Conservation (phyloP, 2,797 vertebrate genomes). For the Megalops cyprinoides region DNA sequence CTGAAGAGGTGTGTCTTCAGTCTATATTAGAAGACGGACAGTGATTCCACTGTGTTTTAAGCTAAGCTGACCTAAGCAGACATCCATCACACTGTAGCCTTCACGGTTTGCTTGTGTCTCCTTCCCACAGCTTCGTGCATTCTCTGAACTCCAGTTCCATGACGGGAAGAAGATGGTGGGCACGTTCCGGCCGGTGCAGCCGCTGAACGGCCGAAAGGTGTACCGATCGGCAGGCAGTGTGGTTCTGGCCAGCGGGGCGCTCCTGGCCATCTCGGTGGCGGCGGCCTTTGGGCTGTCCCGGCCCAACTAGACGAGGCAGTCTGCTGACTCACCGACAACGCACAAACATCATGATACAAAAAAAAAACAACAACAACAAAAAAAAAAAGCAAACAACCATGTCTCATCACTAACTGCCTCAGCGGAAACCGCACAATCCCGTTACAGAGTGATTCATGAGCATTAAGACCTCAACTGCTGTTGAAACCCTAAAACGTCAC, state of each 20-base stretch:
- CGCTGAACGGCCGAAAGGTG: conserved; percentile 67
- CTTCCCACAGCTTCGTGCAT: conserved; percentile 70
- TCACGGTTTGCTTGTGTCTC: conserved; percentile 7
- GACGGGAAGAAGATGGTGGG: conserved; percentile 64
- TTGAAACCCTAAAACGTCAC: conserved; percentile 29
- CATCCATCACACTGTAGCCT: no score
- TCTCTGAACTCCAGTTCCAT: conserved; percentile 68
- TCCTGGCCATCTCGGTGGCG: conserved; percentile 55
- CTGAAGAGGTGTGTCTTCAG: no score
- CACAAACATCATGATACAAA: no score
- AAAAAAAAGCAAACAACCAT: background rate
- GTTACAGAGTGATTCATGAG: conserved; percentile 11
- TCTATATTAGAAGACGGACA: no score
- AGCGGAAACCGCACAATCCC: conserved; percentile 21
- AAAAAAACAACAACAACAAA: conserved; percentile 31
- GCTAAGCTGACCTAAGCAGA: no score
- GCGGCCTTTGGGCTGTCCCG: conserved; percentile 57
- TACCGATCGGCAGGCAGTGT: conserved; percentile 62
- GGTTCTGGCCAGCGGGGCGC: conserved; percentile 53
- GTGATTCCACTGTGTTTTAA: no score
- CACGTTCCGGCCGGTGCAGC: conserved; percentile 81
- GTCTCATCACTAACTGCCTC: background rate
- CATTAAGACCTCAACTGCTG: conserved; percentile 39
- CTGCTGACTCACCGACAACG: background rate
- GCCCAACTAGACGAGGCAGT: conserved; percentile 57